phyloP scores from a whole-genome alignment of 2,888 invertebrate species.

The Eilema griseolum region DNA sequence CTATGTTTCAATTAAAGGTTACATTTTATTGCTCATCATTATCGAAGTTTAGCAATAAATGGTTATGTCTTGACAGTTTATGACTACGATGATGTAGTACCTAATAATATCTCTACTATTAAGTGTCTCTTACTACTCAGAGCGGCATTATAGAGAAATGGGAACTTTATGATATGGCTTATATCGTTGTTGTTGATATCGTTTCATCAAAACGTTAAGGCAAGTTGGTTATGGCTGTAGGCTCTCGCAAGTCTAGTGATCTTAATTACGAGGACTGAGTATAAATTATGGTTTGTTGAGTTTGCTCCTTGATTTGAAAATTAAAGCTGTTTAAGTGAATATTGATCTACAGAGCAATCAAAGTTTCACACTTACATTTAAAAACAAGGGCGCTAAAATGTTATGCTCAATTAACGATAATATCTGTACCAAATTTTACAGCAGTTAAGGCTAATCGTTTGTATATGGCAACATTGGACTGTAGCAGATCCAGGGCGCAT shows the following conservation, averaged over 20 bases:
- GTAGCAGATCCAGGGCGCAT: constrained; percentile 78
- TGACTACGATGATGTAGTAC: constrained; percentile 10
- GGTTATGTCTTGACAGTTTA: constrained; percentile 7
- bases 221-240: no score
- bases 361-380: background rate
- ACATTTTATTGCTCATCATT: constrained; percentile 7
- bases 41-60: constrained; percentile 17
- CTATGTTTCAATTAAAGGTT: constrained; percentile 25
- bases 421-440: constrained; percentile 29
- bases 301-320: background rate
- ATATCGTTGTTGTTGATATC: background rate
- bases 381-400: background rate
- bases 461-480: constrained; percentile 66
- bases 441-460: constrained; percentile 48
- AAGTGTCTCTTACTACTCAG: constrained; percentile 15
- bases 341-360: background rate
- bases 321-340: background rate
- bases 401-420: constrained; percentile 7
- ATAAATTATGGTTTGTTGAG: no score
- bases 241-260: no score
- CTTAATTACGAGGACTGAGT: no score
- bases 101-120: constrained; percentile 16
- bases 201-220: constrained; percentile 5
- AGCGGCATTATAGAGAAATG: constrained; percentile 20
- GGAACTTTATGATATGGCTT: constrained; percentile 9